phyloP scores from a whole-genome alignment of 2,888 invertebrate species.

The Leptothorax acervorum region DNA sequence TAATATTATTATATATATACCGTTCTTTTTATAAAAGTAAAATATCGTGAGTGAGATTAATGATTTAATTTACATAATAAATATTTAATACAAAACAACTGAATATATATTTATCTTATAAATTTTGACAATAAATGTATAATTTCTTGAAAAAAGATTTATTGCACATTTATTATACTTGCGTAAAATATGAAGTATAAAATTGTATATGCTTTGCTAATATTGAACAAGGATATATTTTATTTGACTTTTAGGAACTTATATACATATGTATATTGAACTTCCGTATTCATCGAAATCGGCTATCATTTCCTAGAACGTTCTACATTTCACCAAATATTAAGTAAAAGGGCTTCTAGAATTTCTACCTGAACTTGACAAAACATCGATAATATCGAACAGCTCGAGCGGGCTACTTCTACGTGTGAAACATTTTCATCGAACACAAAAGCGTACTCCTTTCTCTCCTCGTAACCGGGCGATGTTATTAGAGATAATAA shows the following conservation, averaged over 20 bases:
- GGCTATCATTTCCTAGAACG: background rate
- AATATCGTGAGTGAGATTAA: background rate
- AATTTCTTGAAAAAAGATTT: background rate
- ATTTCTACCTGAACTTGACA: conserved; percentile 42
- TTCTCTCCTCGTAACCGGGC: conserved; percentile 51
- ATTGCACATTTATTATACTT: too few species aligned
- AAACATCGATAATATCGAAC: conserved; percentile 52
- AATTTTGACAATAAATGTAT: background rate
- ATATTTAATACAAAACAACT: background rate
- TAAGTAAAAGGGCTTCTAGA: conserved; percentile 23
- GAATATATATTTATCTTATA: background rate
- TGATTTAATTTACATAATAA: background rate
- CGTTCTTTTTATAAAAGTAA: background rate
- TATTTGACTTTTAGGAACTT: background rate
- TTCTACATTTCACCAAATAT: background rate
- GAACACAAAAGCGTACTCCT: conserved; percentile 52
- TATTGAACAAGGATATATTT: background rate
- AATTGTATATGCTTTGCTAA: background rate
- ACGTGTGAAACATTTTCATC: conserved; percentile 58
- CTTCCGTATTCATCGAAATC: background rate
- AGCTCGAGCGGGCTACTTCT: conserved; percentile 32
- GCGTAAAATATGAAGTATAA: background rate
- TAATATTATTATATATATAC: too few species aligned
- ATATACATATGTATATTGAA: background rate
- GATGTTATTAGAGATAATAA: conserved; percentile 85